These are phyloP conservation scores for Ellobius talpinus DNA, from an alignment of 2,113 vertebrate species.

Conservation along the genomic window DNA sequence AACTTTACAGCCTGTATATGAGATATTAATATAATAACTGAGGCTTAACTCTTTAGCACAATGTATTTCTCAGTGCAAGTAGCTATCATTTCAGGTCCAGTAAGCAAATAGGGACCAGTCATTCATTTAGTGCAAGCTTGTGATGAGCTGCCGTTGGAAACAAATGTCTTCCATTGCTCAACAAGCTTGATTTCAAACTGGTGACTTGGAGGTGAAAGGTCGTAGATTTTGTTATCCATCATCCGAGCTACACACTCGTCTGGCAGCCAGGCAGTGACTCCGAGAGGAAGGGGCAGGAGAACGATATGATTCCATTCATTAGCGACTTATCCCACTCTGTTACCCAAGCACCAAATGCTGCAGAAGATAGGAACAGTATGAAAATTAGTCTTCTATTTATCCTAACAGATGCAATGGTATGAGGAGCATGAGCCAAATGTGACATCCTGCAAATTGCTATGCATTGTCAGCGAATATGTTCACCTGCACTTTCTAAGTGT, in stretches of 20 bases:
- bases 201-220: constrained; percentile 70
- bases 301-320: constrained; percentile 46
- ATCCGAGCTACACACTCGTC: constrained; percentile 7
- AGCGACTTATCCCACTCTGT: neutral
- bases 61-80: constrained; percentile 34
- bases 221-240: constrained; percentile 71
- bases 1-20: constrained; percentile 34
- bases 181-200: constrained; percentile 57
- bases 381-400: constrained; percentile 45
- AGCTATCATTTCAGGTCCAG: constrained; percentile 65
- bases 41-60: neutral
- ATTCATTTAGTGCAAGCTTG: constrained; percentile 43
- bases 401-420: constrained; percentile 11
- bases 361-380: constrained; percentile 22
- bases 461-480: constrained; percentile 56
- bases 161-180: constrained; percentile 68
- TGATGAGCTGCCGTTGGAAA: constrained; percentile 60
- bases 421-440: constrained; percentile 37
- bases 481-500: neutral
- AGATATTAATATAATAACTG: neutral
- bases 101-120: constrained; percentile 58
- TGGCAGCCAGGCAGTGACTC: constrained; percentile 6
- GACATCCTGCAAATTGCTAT: constrained; percentile 28
- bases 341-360: constrained; percentile 15
- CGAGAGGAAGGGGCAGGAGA: neutral